Evolutionary conservation across 2,113 vertebrate species (phyloP).

Genomic region (Coracopsis vasa): DNA sequence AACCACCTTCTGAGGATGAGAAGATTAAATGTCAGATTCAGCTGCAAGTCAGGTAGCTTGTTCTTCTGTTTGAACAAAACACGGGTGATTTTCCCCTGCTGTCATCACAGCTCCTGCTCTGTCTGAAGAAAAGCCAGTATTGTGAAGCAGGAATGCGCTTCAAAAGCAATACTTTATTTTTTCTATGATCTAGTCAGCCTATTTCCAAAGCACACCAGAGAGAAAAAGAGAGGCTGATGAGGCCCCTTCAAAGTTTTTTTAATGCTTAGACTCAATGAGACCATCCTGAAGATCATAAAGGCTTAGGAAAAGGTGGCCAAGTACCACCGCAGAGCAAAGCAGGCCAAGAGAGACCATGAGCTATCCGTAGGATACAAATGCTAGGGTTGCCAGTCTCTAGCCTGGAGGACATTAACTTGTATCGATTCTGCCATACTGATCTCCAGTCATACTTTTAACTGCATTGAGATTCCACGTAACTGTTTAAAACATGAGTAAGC

Average conservation of each 20-base stretch:
- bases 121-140: background rate
- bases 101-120: background rate
- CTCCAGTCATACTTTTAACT: background rate
- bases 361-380: background rate
- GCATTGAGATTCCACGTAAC: rapidly evolving
- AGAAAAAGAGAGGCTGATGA: background rate
- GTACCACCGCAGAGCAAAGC: background rate
- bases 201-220: background rate
- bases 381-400: background rate
- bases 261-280: background rate
- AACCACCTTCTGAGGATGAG: constrained; percentile 41
- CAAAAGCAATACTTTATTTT: background rate
- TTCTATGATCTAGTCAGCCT: background rate
- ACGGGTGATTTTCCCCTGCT: background rate
- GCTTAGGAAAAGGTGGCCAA: background rate
- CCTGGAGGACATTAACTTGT: background rate
- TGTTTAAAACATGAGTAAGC: background rate
- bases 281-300: background rate
- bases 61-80: constrained; percentile 1
- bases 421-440: background rate
- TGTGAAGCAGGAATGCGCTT: background rate
- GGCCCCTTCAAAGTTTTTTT: background rate
- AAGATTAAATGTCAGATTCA: constrained; percentile 20
- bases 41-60: background rate
- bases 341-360: background rate